These are phyloP conservation scores for Apis cerana DNA, from an alignment of 1,140 invertebrate genomes.

Conservation along the genomic window DNA sequence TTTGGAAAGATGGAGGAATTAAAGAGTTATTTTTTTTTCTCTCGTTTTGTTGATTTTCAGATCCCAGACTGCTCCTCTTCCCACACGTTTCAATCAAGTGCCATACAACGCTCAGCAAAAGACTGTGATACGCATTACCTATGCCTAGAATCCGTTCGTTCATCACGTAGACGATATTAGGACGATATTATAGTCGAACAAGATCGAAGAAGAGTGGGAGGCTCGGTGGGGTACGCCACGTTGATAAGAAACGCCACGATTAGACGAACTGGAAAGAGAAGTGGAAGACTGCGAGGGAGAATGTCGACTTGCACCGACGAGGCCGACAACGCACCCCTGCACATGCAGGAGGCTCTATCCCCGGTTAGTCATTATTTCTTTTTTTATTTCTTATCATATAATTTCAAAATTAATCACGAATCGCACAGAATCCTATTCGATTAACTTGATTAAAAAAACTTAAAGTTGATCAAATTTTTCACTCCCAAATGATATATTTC, in stretches of 20 bases:
- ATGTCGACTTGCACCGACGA: slow-evolving; percentile 81
- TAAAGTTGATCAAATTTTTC: no score
- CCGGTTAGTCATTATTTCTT: slow-evolving; percentile 73
- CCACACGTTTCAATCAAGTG: slow-evolving; percentile 71
- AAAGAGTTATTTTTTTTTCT: background rate
- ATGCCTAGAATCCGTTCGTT: slow-evolving; percentile 57
- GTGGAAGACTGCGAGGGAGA: slow-evolving; percentile 66
- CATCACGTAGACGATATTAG: slow-evolving; percentile 66
- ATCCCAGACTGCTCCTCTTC: slow-evolving; percentile 16
- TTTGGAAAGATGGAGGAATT: no score
- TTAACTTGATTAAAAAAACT: no score
- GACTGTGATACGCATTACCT: slow-evolving; percentile 75
- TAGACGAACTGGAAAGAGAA: slow-evolving; percentile 53
- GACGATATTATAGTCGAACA: slow-evolving; percentile 45
- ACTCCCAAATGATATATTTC: no score
- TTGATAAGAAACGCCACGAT: slow-evolving; percentile 44
- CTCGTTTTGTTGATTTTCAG: slow-evolving; percentile 35
- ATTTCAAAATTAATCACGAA: background rate
- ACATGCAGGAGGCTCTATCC: slow-evolving; percentile 79
- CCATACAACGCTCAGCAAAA: slow-evolving; percentile 74
- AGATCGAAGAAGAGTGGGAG: slow-evolving; percentile 1
- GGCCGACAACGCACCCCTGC: slow-evolving; percentile 76
- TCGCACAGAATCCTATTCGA: no score
- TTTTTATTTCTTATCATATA: background rate
- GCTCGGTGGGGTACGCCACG: slow-evolving; percentile 4